These are phyloP conservation scores for Clarias macrocephalus DNA, from an alignment of 2,113 vertebrate species.

Conservation along the genomic window DNA sequence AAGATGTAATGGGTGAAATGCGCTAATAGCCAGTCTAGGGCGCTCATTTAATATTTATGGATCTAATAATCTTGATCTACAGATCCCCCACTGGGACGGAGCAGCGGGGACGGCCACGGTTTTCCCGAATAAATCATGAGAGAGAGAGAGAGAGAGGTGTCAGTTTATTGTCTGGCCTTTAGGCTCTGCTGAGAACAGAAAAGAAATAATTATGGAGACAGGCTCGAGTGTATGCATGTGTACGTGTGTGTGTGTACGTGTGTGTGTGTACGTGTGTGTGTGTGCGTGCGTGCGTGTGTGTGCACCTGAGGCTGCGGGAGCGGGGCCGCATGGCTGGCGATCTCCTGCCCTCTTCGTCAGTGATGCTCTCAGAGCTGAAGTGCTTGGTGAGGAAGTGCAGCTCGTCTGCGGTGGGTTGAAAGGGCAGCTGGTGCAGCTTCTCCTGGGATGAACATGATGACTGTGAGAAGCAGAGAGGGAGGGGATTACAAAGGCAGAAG, in stretches of 20 bases:
- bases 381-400: constrained; percentile 98
- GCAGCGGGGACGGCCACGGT: constrained; percentile 3
- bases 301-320: constrained; percentile 89
- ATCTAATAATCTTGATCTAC: constrained; percentile 44
- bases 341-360: constrained; percentile 88
- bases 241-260: neutral
- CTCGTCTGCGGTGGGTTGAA: constrained; percentile 95
- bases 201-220: neutral
- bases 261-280: neutral
- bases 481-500: constrained; percentile 69
- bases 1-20: constrained; percentile 46
- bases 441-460: constrained; percentile 99
- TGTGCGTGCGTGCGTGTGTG: neutral
- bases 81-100: constrained; percentile 35
- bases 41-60: constrained; percentile 56
- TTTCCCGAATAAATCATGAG: constrained; percentile 43
- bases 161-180: constrained; percentile 50
- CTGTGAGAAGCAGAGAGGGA: constrained; percentile 85
- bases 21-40: constrained; percentile 44
- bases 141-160: constrained; percentile 7
- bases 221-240: neutral
- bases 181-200: neutral
- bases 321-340: constrained; percentile 92
- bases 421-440: constrained; percentile 97
- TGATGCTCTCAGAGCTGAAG: constrained; percentile 96